Conservation (phyloP, 1,140 invertebrate species). For the Drosophila persimilis region DNA sequence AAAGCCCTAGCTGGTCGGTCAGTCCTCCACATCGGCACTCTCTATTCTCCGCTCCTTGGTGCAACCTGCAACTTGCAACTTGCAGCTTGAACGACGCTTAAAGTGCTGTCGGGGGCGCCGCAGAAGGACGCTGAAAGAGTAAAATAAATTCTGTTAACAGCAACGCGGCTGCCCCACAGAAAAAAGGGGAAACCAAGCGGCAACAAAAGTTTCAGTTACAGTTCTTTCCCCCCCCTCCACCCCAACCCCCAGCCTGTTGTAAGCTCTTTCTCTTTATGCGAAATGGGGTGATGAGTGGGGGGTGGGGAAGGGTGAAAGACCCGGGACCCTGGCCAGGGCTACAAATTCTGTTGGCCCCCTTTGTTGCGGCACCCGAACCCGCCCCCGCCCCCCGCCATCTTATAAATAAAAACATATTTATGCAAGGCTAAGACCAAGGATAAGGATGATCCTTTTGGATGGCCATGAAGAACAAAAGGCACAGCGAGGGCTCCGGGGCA, state of each 20-base stretch:
- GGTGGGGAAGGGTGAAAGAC: background rate
- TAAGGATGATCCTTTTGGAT: constrained; percentile 61
- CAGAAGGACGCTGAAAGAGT: constrained; percentile 20
- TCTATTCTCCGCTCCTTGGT: constrained; percentile 10
- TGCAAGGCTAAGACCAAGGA: constrained; percentile 73
- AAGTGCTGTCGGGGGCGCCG: background rate
- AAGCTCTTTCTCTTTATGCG: constrained; percentile 32
- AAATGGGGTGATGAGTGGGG: background rate
- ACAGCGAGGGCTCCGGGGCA: constrained; percentile 9
- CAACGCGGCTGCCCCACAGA: constrained; percentile 25
- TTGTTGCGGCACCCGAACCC: constrained; percentile 14
- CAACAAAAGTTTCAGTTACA: constrained; percentile 68
- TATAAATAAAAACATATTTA: constrained; percentile 80
- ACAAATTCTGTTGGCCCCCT: constrained; percentile 62
- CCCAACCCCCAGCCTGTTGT: background rate
- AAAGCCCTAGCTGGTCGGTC: constrained; percentile 51
- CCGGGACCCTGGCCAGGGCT: constrained; percentile 51
- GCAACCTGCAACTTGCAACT: constrained; percentile 18
- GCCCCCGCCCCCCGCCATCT: constrained; percentile 36
- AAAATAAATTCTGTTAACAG: constrained; percentile 55
- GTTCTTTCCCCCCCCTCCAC: constrained; percentile 4
- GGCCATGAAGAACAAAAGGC: constrained; percentile 27
- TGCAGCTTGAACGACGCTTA: background rate
- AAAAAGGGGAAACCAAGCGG: constrained; percentile 61
- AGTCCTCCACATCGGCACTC: constrained; percentile 28